Percentiles rank a stretch among this genome's conserved stretches.
Evolutionary conservation across 2,797 vertebrate species (phyloP).

Genomic region (Poeciliopsis presidionis): DNA sequence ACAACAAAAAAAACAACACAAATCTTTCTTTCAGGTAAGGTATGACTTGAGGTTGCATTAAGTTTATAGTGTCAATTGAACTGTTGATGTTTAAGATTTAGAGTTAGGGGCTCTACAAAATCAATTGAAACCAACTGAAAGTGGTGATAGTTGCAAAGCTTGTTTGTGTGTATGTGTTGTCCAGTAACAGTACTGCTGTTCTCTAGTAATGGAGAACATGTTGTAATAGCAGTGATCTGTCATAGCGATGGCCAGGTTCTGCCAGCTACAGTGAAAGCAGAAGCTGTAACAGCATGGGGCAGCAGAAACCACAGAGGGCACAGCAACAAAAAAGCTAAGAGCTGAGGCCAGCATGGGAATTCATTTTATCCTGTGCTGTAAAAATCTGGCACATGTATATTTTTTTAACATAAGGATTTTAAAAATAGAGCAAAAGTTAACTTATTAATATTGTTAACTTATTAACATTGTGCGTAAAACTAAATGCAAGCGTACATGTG

Average conservation of each 20-base stretch:
- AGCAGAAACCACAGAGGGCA: slow-evolving; percentile 47
- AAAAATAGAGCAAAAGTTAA: neutral
- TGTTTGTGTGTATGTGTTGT: slow-evolving; percentile 26
- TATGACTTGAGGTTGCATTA: neutral
- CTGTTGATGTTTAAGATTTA: neutral
- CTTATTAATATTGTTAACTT: neutral
- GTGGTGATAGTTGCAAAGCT: neutral
- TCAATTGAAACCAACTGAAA: neutral
- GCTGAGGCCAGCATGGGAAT: slow-evolving; percentile 23
- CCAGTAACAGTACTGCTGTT: slow-evolving; percentile 41
- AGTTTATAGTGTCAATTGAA: neutral
- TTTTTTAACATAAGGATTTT: neutral
- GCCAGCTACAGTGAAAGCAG: slow-evolving; percentile 64
- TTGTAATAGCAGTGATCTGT: slow-evolving; percentile 76
- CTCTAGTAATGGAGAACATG: slow-evolving; percentile 69
- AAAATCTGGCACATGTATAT: neutral
- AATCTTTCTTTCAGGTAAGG: neutral
- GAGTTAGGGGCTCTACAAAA: neutral
- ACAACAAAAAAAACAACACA: too few species aligned
- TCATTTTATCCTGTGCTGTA: neutral
- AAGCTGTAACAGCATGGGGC: slow-evolving; percentile 64
- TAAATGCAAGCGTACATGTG: neutral
- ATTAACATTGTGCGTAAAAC: neutral
- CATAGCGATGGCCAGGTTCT: slow-evolving; percentile 54
- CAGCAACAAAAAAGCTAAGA: slow-evolving; percentile 40